Conservation (phyloP, 2,113 vertebrate species). For the Centrocercus urophasianus region DNA sequence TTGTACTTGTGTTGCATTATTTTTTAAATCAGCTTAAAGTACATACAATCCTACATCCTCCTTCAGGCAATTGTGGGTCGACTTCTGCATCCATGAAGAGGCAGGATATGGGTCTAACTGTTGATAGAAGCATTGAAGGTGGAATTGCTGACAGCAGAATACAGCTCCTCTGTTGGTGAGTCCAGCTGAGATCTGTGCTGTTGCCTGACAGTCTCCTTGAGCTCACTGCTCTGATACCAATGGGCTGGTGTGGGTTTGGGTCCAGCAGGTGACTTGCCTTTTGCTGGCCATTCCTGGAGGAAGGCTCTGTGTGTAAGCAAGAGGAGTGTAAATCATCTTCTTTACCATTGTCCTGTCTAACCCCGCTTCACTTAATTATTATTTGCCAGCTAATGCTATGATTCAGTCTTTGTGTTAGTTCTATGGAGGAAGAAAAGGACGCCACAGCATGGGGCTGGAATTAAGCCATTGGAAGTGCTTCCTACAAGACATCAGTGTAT, state of each 20-base stretch:
- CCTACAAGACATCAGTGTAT: background rate
- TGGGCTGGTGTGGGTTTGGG: background rate
- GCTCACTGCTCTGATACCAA: background rate
- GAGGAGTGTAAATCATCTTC: background rate
- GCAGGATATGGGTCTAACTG: background rate
- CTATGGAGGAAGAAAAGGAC: background rate
- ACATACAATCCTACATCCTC: accelerated
- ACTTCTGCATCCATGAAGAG: background rate
- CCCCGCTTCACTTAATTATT: background rate
- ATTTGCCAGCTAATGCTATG: background rate
- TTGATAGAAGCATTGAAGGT: background rate
- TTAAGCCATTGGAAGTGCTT: background rate
- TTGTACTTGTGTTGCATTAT: background rate
- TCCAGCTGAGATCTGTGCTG: background rate
- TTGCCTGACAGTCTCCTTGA: background rate
- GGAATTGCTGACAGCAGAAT: accelerated
- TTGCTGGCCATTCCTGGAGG: background rate
- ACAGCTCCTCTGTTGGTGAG: background rate
- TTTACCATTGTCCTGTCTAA: background rate
- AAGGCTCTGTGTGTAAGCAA: background rate
- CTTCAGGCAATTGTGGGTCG: background rate
- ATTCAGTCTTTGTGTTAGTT: background rate
- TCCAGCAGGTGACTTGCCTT: background rate
- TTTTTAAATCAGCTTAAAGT: background rate
- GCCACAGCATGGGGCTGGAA: background rate